Evolutionary conservation across 2,797 vertebrate species (phyloP), one percentile per base, ranked within the genome.

Genomic region (Pseudochromis fuscus): DNA sequence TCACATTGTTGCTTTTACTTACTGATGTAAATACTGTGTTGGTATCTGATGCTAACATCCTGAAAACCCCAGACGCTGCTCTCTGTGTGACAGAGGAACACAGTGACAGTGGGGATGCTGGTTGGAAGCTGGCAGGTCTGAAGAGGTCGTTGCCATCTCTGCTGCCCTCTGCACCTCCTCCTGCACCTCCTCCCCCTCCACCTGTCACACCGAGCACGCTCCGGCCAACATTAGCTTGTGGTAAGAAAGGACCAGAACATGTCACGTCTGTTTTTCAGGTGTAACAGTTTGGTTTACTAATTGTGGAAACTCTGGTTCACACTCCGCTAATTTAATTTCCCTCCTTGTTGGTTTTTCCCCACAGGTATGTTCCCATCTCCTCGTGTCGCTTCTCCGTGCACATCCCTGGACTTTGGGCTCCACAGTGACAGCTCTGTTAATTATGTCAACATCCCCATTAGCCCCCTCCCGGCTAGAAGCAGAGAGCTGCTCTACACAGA

Each of bases 361-460:
- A 10, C 50, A 95, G 95, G 93, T 87, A 46, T 79, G 65, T 88
- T 91, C 31, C 88, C 74, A 63, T 83, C 27, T 79, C 45, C 88
- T 79, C 19, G 57, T 58, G 72, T 93, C 52, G 53, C 58, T 67
- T 42, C 35, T 65, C 44, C 0, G 0, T 28, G 31, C 13, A 40
- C 40, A 19, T 53, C 56, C 57, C 58, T 70, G 35, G 79, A 82
- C 21, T n/a, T 27, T 0, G 67, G 90, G 75, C 77, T 66, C 25
- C 78, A 84, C 30, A 56, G 86, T 0, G 93, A 95, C 83, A 70
- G 44, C 71, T 72, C 50, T 10, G 87, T 88, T 49, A 95, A 94
- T 69, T 97, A 97, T 28, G 91, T 95, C 70, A 98, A 96, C 89
- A 91, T 98, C 89, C 96, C 96, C 10, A 79, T 93, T 77, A 95